Evolutionary conservation across 2,888 invertebrate genomes (phyloP), one percentile per base, ranked within the genome.

Genomic region (Unio pictorum): DNA sequence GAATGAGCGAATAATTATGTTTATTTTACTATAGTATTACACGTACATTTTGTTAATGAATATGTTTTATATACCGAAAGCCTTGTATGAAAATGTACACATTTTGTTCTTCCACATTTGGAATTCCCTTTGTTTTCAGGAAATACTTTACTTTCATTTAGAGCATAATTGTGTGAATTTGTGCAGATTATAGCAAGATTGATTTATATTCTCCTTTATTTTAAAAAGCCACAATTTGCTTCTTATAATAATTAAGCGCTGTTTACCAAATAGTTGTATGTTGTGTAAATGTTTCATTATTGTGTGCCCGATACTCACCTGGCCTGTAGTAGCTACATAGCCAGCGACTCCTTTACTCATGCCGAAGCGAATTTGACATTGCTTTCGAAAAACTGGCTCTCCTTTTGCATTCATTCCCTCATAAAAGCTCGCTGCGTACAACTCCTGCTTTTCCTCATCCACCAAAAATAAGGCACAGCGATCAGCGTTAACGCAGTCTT

Each of bases 401-500:
- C 83, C 83, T 15, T 78, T 76, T 20, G 73, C 73, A 17, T 64
- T 69, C 15, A 66, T 55, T 0, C 86, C 86, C 61, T 82, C 81
- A 70, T 86, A 85, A 74, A 86, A 83, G 61, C 81, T 76, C 63
- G 83, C 81, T 18, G 84, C 79, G 68, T 78, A 84, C 58, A 86
- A 69, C 67, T 86, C 84, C 4, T 78, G 58, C 59, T 68, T 70
- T 62, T 82, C 82, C 20, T 80, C 72, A 64, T 86, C 84, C 15
- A 85, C 79, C 1, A 86, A 72, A 65, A 86, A 86, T 63, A 86
- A 67, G 1, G 83, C 69, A 67, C 83, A 84, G 1, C 86, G 74
- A 62, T 85, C 85, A 8, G 86, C 86, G 7, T 75, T 67, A 28
- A 86, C 84, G 23, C 86, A 79, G 54, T 86, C 79, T 67, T 86